A percentile compares a stretch with the other conserved stretches of the same genome.
Evolutionary conservation across 2,888 invertebrate species (phyloP).

Genomic region (Loripinus fragilis): DNA sequence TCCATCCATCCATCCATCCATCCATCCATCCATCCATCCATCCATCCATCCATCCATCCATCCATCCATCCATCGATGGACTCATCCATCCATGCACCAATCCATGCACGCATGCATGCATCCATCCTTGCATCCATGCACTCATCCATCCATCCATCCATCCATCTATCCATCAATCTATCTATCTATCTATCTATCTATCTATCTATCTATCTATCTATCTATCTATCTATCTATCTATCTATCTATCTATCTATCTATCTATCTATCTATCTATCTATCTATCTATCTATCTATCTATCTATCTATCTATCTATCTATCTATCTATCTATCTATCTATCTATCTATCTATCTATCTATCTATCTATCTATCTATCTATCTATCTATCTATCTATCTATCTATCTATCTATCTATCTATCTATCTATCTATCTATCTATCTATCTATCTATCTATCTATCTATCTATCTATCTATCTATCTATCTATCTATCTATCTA

Average conservation of each 20-base stretch:
- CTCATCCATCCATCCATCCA: too few relatives aligned
- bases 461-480: background rate
- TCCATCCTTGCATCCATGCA: too few relatives aligned
- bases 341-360: constrained; percentile 13
- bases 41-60: too few relatives aligned
- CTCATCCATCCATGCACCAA: too few relatives aligned
- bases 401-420: too few relatives aligned
- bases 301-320: background rate
- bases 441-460: background rate
- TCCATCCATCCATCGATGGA: too few relatives aligned
- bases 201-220: constrained; percentile 8
- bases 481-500: too few relatives aligned
- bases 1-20: too few relatives aligned
- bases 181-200: constrained; percentile 3
- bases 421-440: background rate
- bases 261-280: constrained; percentile 8
- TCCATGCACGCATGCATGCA: too few relatives aligned
- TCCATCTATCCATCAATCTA: too few relatives aligned
- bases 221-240: constrained; percentile 8
- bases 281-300: background rate
- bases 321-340: constrained; percentile 13
- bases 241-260: constrained; percentile 6
- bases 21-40: too few relatives aligned
- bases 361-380: constrained; percentile 11
- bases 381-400: constrained; percentile 13